Conservation (phyloP, 2,888 invertebrate species). For the Sphecodes monilicornis region DNA sequence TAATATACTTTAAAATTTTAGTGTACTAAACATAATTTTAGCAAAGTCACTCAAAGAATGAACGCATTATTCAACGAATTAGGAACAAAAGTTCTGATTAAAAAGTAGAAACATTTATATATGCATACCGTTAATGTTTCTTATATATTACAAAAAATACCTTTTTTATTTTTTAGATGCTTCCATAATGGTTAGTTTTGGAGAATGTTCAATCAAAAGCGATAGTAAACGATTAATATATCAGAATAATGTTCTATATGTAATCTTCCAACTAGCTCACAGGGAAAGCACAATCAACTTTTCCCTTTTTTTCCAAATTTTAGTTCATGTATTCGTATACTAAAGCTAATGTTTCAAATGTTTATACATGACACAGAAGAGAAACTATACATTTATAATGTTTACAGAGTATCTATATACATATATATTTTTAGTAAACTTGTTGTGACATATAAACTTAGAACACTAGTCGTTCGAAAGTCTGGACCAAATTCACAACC, state of each 20-base stretch:
- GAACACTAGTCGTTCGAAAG: constrained; percentile 39
- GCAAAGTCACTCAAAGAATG: background rate
- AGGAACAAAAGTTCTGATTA: background rate
- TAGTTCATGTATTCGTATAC: background rate
- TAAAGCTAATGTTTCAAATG: constrained; percentile 17
- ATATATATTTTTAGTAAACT: constrained; percentile 62
- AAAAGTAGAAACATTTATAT: background rate
- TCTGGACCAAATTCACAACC: constrained; percentile 52
- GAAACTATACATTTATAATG: constrained; percentile 29
- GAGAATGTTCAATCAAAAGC: constrained; percentile 19
- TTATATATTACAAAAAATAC: constrained; percentile 15
- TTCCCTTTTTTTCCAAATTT: background rate
- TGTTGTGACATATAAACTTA: constrained; percentile 44
- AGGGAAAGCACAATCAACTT: background rate
- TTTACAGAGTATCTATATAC: constrained; percentile 32
- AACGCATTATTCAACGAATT: constrained; percentile 13
- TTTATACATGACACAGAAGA: constrained; percentile 27
- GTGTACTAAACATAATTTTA: constrained; percentile 9
- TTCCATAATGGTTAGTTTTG: constrained; percentile 34
- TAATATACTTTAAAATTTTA: background rate
- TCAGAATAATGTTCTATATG: constrained; percentile 16
- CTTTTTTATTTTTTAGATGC: constrained; percentile 33
- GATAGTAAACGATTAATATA: constrained; percentile 2
- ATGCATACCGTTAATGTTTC: background rate
- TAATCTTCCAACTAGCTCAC: constrained; percentile 32